Conservation (phyloP, 2,113 vertebrate genomes). For the Machaerirhynchus nigripectus region DNA sequence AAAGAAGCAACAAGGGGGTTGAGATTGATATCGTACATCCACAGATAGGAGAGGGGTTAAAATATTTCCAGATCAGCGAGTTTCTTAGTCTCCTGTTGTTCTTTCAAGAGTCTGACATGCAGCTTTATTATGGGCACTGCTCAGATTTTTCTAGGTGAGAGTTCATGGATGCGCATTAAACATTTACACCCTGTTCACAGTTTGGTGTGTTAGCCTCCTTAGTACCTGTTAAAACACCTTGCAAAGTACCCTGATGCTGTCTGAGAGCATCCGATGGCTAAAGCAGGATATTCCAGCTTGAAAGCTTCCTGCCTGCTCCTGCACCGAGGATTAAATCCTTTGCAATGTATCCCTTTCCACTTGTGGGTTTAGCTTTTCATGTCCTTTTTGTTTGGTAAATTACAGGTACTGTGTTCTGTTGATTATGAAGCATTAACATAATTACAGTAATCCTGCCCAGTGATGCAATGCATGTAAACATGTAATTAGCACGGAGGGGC, state of each 20-base stretch:
- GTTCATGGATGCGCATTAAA: not conserved
- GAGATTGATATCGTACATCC: not conserved
- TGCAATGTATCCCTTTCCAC: not conserved
- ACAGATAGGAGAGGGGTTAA: not conserved
- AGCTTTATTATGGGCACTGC: not conserved
- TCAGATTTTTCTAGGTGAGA: slow-evolving; percentile 5
- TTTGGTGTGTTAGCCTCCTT: not conserved
- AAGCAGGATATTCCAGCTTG: not conserved
- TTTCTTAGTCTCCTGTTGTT: not conserved
- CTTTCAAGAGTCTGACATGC: not conserved
- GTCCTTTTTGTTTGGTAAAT: slow-evolving; percentile 48
- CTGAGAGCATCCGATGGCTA: not conserved
- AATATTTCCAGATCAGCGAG: not conserved
- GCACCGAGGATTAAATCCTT: not conserved
- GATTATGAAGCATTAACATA: slow-evolving; percentile 47
- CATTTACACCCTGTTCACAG: not conserved
- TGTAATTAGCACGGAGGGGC: slow-evolving; percentile 45
- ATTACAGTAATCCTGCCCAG: slow-evolving; percentile 52
- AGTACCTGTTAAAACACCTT: not conserved
- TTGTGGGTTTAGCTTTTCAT: slow-evolving; percentile 32
- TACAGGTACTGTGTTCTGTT: slow-evolving; percentile 46
- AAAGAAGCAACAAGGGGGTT: not conserved
- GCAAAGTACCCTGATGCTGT: not conserved
- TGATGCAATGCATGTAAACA: slow-evolving; percentile 52
- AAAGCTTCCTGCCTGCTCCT: not conserved